Conservation (phyloP, 2,113 vertebrate species). For the Notarius quadriscutis region DNA sequence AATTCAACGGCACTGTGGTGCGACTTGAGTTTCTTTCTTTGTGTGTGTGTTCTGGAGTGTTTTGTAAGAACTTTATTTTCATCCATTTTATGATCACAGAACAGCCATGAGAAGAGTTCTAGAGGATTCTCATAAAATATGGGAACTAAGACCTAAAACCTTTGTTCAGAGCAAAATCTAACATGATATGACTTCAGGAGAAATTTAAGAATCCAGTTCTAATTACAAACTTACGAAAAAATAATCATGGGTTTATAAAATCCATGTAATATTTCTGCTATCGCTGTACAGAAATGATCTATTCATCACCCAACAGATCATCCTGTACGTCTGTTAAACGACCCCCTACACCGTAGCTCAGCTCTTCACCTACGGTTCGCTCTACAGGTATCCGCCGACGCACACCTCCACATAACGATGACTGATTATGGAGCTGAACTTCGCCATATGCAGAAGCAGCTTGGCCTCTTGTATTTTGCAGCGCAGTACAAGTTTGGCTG, state of each 20-base stretch:
- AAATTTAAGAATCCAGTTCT: background rate
- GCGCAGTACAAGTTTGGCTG: slow-evolving; percentile 39
- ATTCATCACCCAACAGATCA: background rate
- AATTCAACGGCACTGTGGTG: background rate
- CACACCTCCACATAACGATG: slow-evolving; percentile 19
- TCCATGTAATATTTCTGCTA: background rate
- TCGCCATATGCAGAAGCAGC: slow-evolving; percentile 49
- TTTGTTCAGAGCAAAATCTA: background rate
- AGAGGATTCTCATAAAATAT: background rate
- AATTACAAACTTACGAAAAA: background rate
- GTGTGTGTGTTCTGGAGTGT: background rate
- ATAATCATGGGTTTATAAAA: background rate
- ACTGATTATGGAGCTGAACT: slow-evolving; percentile 32
- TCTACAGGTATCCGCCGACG: slow-evolving; percentile 15
- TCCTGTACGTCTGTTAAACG: background rate
- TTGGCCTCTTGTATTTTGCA: slow-evolving; percentile 50
- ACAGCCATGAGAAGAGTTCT: background rate
- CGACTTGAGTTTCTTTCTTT: background rate
- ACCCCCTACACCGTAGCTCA: background rate
- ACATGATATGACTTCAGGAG: background rate
- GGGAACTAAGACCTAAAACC: background rate
- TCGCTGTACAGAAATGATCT: background rate
- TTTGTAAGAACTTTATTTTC: background rate
- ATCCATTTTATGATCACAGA: background rate
- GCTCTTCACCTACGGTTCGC: background rate